Percentiles rank a stretch among this genome's conserved stretches.
Evolutionary conservation across 2,888 invertebrate genomes (phyloP).

Genomic region (Punctoribates punctum): DNA sequence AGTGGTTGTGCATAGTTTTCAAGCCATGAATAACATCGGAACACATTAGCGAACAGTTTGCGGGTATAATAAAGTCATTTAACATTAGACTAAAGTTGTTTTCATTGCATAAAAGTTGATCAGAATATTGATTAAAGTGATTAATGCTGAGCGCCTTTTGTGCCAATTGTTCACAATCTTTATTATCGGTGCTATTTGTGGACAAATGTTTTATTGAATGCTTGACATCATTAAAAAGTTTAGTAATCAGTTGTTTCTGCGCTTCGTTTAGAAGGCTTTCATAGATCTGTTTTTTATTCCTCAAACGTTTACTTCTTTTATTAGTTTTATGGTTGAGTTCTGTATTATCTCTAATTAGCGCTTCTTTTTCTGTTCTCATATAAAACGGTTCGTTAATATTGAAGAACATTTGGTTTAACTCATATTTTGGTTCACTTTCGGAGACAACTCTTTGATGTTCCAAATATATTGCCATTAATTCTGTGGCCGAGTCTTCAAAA

Average conservation of each 20-base stretch:
- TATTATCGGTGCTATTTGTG: slow-evolving; percentile 16
- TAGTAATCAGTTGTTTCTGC: slow-evolving; percentile 5
- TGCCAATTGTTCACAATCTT: slow-evolving; percentile 20
- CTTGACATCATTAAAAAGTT: background rate
- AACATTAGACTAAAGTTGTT: background rate
- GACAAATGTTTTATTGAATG: background rate
- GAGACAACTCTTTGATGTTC: background rate
- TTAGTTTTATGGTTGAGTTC: background rate
- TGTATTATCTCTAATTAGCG: slow-evolving; percentile 20
- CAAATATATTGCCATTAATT: slow-evolving; percentile 28
- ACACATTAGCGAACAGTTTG: slow-evolving; percentile 24
- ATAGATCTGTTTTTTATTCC: slow-evolving; percentile 8
- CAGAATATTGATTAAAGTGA: slow-evolving; percentile 4
- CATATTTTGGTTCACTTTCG: background rate
- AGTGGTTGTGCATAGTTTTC: background rate
- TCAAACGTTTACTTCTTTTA: background rate
- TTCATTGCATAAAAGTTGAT: slow-evolving; percentile 1
- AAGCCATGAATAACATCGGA: slow-evolving; percentile 23
- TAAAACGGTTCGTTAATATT: slow-evolving; percentile 42
- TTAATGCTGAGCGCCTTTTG: background rate
- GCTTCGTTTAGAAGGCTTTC: background rate
- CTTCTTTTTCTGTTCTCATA: slow-evolving; percentile 43
- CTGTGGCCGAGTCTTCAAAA: background rate
- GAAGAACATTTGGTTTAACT: slow-evolving; percentile 40
- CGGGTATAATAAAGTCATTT: slow-evolving; percentile 15